Conservation (phyloP, 2,888 invertebrate genomes). For the Drosophila mettleri region DNA sequence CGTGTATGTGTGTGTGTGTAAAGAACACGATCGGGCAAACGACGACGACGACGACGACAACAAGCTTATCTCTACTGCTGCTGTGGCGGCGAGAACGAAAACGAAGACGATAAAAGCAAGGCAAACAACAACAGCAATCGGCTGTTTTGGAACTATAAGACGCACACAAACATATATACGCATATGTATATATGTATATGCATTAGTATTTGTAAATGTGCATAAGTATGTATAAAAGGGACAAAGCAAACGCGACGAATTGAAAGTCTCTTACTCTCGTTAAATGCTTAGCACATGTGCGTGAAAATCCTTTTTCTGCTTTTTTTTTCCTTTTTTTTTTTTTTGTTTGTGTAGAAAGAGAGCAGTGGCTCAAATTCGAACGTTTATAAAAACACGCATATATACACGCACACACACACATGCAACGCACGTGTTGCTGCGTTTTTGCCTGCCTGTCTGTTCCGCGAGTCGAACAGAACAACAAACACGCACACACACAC, state of each 20-base stretch:
- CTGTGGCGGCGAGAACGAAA: slow-evolving; percentile 47
- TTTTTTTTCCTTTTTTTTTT: slow-evolving; percentile 43
- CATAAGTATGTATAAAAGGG: slow-evolving; percentile 23
- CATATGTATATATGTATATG: slow-evolving; percentile 13
- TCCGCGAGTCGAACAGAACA: slow-evolving; percentile 23
- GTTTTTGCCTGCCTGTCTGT: slow-evolving; percentile 29
- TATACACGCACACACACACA: slow-evolving; percentile 7
- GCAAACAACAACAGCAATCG: slow-evolving; percentile 66
- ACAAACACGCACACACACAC: not conserved
- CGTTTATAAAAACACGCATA: slow-evolving; percentile 5
- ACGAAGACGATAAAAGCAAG: slow-evolving; percentile 77
- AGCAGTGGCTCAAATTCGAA: slow-evolving; percentile 20
- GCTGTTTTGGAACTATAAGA: slow-evolving; percentile 58
- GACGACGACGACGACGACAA: slow-evolving; percentile 52
- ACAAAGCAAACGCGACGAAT: slow-evolving; percentile 48
- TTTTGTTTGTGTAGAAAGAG: slow-evolving; percentile 4
- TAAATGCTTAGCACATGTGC: slow-evolving; percentile 64
- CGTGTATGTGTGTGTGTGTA: slow-evolving; percentile 24
- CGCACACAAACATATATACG: slow-evolving; percentile 8
- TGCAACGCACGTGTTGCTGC: slow-evolving; percentile 64
- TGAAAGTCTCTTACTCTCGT: slow-evolving; percentile 31
- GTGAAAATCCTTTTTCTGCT: slow-evolving; percentile 69
- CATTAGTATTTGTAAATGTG: not conserved
- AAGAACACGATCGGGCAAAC: slow-evolving; percentile 58
- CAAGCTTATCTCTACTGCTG: slow-evolving; percentile 66